phyloP scores from a whole-genome alignment of 2,113 vertebrate genomes.

The Melospiza melodia region DNA sequence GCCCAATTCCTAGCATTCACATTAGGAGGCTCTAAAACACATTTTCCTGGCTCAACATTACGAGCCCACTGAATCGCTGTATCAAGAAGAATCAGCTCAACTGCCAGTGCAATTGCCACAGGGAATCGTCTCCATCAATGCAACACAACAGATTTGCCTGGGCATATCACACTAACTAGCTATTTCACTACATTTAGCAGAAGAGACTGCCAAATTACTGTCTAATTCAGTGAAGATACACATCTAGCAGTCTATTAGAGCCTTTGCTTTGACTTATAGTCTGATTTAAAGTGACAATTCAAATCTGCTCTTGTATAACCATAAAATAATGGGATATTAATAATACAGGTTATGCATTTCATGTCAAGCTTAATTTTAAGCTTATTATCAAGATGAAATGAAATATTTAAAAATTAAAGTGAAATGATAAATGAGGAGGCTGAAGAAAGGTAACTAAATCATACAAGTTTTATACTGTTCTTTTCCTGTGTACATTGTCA shows the following conservation, averaged over 20 bases:
- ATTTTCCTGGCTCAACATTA: slow-evolving; percentile 15
- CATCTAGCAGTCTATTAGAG: slow-evolving; percentile 44
- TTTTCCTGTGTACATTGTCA: not conserved
- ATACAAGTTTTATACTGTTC: not conserved
- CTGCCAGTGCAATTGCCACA: slow-evolving; percentile 21
- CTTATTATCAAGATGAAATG: slow-evolving; percentile 39
- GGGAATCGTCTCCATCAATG: slow-evolving; percentile 34
- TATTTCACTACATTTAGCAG: slow-evolving; percentile 30
- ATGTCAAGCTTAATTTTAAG: slow-evolving; percentile 43
- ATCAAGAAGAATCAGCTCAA: slow-evolving; percentile 51
- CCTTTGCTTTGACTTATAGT: slow-evolving; percentile 31
- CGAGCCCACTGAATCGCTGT: not conserved
- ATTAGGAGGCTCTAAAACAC: not conserved
- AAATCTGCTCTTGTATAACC: slow-evolving; percentile 50
- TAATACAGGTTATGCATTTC: slow-evolving; percentile 58
- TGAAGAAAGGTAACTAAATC: slow-evolving; percentile 16
- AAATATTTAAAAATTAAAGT: slow-evolving; percentile 57
- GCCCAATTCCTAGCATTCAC: not conserved
- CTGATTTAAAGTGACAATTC: slow-evolving; percentile 62
- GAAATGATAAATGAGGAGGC: slow-evolving; percentile 20
- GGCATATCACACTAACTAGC: slow-evolving; percentile 24
- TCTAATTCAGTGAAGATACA: slow-evolving; percentile 63
- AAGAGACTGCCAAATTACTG: slow-evolving; percentile 51
- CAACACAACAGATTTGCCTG: slow-evolving; percentile 36
- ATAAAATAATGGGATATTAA: slow-evolving; percentile 63